Percentiles rank a stretch among this genome's conserved stretches.
Evolutionary conservation across 2,797 vertebrate species (phyloP).

Genomic region (Sylvilagus floridanus): DNA sequence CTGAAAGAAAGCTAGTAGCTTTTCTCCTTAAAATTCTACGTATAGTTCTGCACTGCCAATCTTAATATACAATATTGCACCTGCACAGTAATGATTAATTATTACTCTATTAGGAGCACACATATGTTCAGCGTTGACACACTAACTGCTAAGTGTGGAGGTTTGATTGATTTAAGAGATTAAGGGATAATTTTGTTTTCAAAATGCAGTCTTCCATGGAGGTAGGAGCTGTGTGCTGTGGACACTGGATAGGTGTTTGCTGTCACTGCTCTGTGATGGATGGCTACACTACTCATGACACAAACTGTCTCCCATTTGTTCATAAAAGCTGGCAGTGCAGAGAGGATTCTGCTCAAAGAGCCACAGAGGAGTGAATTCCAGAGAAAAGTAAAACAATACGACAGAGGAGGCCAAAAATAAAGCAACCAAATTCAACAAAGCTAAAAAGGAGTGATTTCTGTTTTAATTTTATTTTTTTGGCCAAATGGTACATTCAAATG

Average conservation of each 20-base stretch:
- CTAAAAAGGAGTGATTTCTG: slow-evolving; percentile 31
- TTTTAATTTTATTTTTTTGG: slow-evolving; percentile 1
- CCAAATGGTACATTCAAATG: slow-evolving; percentile 57
- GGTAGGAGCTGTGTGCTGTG: not conserved
- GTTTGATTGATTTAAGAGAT: slow-evolving; percentile 52
- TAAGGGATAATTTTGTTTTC: slow-evolving; percentile 51
- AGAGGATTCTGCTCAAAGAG: slow-evolving; percentile 49
- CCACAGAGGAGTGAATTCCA: slow-evolving; percentile 32
- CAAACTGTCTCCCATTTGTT: slow-evolving; percentile 45
- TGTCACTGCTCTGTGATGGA: not conserved
- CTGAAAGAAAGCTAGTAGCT: not conserved
- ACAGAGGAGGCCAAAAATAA: slow-evolving; percentile 32
- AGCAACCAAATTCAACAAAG: slow-evolving; percentile 52
- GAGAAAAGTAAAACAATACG: slow-evolving; percentile 56
- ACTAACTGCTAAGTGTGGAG: not conserved
- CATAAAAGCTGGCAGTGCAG: slow-evolving; percentile 17
- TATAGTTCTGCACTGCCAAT: not conserved
- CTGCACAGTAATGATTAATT: slow-evolving; percentile 49
- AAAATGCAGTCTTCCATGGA: not conserved
- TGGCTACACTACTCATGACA: not conserved
- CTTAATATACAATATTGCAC: slow-evolving; percentile 33
- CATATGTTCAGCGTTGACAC: not conserved
- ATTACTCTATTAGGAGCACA: slow-evolving; percentile 55
- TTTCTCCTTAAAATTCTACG: slow-evolving; percentile 13
- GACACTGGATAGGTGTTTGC: not conserved